A percentile compares a stretch with the other conserved stretches of the same genome.
These are phyloP conservation scores for Erebia ligea DNA, from an alignment of 2,888 invertebrate species.

Conservation along the genomic window DNA sequence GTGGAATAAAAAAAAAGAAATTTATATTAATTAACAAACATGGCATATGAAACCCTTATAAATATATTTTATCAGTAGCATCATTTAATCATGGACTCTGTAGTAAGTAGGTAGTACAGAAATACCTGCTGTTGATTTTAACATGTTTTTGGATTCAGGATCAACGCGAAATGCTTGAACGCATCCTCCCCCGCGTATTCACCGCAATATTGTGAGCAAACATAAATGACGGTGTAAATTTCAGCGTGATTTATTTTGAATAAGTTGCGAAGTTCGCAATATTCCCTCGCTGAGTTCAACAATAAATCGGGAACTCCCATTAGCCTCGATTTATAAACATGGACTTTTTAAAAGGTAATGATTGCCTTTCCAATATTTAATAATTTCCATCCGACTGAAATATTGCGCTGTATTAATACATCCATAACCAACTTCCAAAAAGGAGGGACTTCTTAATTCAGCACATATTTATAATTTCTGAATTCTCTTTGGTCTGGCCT, in stretches of 20 bases:
- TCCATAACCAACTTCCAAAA: no score
- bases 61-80: no score
- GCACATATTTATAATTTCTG: no score
- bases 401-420: neutral
- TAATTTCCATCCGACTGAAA: constrained; percentile 18
- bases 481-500: no score
- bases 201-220: constrained; percentile 32
- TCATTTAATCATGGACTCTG: no score
- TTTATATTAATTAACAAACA: no score
- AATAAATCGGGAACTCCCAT: constrained; percentile 54
- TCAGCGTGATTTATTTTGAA: constrained; percentile 46
- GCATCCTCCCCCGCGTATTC: constrained; percentile 13
- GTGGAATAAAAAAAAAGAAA: no score
- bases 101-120: neutral
- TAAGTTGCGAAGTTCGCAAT: constrained; percentile 47
- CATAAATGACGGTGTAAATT: constrained; percentile 45
- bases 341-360: constrained; percentile 49
- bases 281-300: constrained; percentile 48
- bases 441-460: no score
- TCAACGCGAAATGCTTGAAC: constrained; percentile 1
- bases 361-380: constrained; percentile 43
- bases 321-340: constrained; percentile 56
- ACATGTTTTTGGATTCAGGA: neutral
- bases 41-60: no score
- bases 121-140: neutral